Evolutionary conservation across 2,113 vertebrate species (phyloP).

Genomic region (Rhea pennata): DNA sequence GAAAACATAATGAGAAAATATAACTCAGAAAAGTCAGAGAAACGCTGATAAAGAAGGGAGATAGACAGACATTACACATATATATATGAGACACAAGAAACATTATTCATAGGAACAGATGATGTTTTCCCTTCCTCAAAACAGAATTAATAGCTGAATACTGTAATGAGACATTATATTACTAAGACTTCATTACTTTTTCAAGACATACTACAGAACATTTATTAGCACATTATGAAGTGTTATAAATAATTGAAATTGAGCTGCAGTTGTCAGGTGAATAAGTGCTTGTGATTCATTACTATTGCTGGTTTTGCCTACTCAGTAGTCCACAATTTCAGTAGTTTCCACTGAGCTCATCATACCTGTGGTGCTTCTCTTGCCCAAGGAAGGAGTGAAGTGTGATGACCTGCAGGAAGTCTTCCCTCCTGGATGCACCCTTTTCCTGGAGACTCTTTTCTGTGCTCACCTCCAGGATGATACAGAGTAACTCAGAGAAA

Average conservation of each 20-base stretch:
- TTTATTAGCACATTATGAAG: slow-evolving; percentile 52
- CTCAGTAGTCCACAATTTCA: background rate
- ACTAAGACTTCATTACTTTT: slow-evolving; percentile 40
- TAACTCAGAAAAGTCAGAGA: background rate
- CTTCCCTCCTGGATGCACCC: rapidly evolving
- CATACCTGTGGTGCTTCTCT: background rate
- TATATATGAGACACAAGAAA: background rate
- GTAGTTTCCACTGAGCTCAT: background rate
- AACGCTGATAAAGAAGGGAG: background rate
- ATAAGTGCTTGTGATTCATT: slow-evolving; percentile 1
- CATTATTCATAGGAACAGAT: background rate
- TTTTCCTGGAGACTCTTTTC: background rate
- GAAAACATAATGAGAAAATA: background rate
- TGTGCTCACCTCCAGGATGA: rapidly evolving
- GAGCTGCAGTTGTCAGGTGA: background rate
- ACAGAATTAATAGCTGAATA: background rate
- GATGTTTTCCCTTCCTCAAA: background rate
- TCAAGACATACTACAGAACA: slow-evolving; percentile 36
- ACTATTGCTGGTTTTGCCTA: background rate
- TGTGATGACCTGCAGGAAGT: rapidly evolving
- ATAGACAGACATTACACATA: background rate
- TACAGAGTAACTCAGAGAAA: background rate
- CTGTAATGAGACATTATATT: slow-evolving; percentile 41
- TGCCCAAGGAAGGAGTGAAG: background rate
- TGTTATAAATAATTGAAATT: slow-evolving; percentile 58